These are phyloP conservation scores for Mobula birostris DNA, from an alignment of 2,113 vertebrate species.

Conservation along the genomic window DNA sequence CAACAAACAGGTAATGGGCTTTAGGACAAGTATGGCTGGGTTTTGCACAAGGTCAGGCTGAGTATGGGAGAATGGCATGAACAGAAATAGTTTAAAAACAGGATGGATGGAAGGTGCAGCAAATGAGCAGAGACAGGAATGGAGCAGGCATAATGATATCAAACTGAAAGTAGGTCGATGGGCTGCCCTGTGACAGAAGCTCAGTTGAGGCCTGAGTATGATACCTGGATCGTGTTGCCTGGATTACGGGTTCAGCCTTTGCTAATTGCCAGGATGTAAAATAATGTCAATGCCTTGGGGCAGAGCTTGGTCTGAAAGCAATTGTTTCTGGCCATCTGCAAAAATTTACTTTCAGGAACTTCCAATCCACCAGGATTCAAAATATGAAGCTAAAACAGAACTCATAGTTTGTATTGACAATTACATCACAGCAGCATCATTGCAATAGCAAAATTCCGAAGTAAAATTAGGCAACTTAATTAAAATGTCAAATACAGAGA, in stretches of 20 bases:
- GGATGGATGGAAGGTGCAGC: neutral
- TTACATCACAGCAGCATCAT: neutral
- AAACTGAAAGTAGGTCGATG: too few species aligned
- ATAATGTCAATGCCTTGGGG: neutral
- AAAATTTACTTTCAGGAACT: too few species aligned
- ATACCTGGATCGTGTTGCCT: neutral
- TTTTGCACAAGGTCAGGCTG: neutral
- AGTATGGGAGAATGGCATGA: neutral
- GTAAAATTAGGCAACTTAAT: neutral
- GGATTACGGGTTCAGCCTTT: neutral
- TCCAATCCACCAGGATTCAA: neutral
- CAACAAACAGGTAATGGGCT: too few species aligned
- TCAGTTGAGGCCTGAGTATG: neutral
- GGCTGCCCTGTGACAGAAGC: neutral
- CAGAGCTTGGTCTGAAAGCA: neutral
- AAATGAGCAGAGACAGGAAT: neutral
- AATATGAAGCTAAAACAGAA: neutral
- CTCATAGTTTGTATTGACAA: neutral
- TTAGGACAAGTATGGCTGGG: neutral
- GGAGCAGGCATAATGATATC: neutral
- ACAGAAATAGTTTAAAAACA: neutral
- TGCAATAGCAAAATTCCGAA: neutral
- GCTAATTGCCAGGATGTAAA: neutral
- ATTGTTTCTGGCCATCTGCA: neutral
- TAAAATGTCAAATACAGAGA: neutral